Conservation (phyloP, 1,140 invertebrate genomes). For the Chironomus tepperi region DNA sequence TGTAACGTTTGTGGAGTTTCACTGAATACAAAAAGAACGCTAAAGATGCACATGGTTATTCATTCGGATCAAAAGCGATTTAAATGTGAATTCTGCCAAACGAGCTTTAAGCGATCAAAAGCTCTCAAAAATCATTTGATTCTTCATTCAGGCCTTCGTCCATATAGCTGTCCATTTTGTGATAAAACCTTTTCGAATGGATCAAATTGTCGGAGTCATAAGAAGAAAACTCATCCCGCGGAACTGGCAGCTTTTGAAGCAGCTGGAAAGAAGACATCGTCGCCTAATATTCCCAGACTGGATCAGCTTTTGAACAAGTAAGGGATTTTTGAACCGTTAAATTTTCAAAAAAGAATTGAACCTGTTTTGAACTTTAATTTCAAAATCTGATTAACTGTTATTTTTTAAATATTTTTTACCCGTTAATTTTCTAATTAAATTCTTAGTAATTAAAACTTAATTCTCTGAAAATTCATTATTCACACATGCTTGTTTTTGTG, state of each 20-base stretch:
- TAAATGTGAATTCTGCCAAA: slow-evolving; percentile 40
- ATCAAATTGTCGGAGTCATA: slow-evolving; percentile 44
- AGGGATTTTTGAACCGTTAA: too few relatives aligned
- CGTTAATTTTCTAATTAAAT: too few relatives aligned
- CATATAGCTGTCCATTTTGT: slow-evolving; percentile 44
- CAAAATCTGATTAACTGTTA: neutral
- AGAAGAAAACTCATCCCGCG: slow-evolving; percentile 41
- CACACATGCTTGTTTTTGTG: too few relatives aligned
- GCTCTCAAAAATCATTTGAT: slow-evolving; percentile 32
- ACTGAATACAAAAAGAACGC: slow-evolving; percentile 41
- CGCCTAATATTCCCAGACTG: slow-evolving; percentile 33
- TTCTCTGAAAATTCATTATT: too few relatives aligned
- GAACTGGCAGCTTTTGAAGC: slow-evolving; percentile 40
- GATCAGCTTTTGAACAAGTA: slow-evolving; percentile 30
- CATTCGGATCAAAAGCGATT: slow-evolving; percentile 40
- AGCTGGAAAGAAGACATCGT: slow-evolving; percentile 29
- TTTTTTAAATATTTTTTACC: too few relatives aligned
- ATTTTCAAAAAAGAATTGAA: too few relatives aligned
- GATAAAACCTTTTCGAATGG: slow-evolving; percentile 43
- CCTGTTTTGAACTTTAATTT: too few relatives aligned
- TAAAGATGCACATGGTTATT: slow-evolving; percentile 42
- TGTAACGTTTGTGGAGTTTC: slow-evolving; percentile 41
- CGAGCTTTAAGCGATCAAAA: slow-evolving; percentile 37
- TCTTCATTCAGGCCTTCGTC: slow-evolving; percentile 39
- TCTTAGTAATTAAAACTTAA: too few relatives aligned